phyloP scores from a whole-genome alignment of 2,888 invertebrate genomes.

The Xanthorhoe designata region DNA sequence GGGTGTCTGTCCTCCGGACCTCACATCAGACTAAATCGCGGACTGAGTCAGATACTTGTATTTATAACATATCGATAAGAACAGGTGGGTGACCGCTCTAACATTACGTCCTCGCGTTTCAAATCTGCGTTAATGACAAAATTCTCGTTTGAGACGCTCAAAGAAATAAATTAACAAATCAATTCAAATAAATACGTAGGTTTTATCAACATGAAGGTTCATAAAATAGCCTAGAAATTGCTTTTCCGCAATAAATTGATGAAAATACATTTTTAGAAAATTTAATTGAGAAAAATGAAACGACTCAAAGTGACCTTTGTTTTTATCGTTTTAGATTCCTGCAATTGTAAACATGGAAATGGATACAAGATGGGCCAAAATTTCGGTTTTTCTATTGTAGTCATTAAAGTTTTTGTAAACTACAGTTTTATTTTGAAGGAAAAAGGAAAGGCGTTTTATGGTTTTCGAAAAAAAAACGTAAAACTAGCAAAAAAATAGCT shows the following conservation, averaged over 20 bases:
- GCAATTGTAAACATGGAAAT: no score
- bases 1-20: background rate
- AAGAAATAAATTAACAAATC: background rate
- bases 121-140: background rate
- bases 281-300: no score
- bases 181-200: background rate
- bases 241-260: background rate
- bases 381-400: no score
- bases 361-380: no score
- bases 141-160: background rate
- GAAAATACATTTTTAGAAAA: background rate
- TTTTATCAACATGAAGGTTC: no score
- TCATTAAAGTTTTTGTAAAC: no score
- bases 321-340: no score
- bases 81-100: conserved; percentile 4
- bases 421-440: no score
- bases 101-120: background rate
- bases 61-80: conserved; percentile 14
- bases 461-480: no score
- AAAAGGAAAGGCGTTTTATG: no score
- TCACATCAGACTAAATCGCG: conserved; percentile 5
- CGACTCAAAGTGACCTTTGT: background rate
- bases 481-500: no score
- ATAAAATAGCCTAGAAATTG: background rate
- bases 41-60: background rate